Evolutionary conservation across 1,140 invertebrate species (phyloP), one percentile per base, ranked within the genome.

Genomic region (Semibalanus balanoides): DNA sequence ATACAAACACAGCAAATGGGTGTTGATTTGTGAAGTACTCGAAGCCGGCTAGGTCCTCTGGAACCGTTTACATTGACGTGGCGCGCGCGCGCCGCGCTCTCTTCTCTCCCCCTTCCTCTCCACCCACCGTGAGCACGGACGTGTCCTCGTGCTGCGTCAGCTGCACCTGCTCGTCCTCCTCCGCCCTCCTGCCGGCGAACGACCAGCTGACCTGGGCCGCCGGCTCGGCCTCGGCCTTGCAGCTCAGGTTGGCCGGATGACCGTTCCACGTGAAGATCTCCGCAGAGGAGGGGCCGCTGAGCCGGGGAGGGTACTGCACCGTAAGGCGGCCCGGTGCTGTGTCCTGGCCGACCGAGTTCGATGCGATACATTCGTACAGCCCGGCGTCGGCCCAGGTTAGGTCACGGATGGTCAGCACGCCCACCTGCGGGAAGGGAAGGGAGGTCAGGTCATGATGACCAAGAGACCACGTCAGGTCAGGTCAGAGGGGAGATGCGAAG

Each of bases 211-310:
- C 51, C 14, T 14, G 95, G 0, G 95, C 94, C 83, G 96, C 96
- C 0, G 95, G 95, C 81, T 96, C 93, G 78, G 92, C 90, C 83
- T 92, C 90, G 22, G 93, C 93, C n/a, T 93, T 85, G 81, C 94
- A 97, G 43, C 90, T 93, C 0, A 97, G 85, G 82, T 96, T 96
- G 0, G 91, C 92, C 3, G 90, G 88, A 78, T 87, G 86, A 51
- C 88, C 84, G 31, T 91, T 88, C 94, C 94, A 96, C 11, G 90
- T 92, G 88, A 90, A 95, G 0, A 89, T 86, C 77, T 90, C 88
- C 75, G 88, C 86, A 84, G 91, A 91, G n/a, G 88, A 82, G 0
- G 85, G 84, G 71, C 81, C 87, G 40, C 87, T 88, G 81, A 95
- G 94, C 0, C 89, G 88, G 1, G 93, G 93, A 14, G 87, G 88